Evolutionary conservation across 2,888 invertebrate genomes (phyloP), one percentile per base, ranked within the genome.

Genomic region (Heliconius sara): DNA sequence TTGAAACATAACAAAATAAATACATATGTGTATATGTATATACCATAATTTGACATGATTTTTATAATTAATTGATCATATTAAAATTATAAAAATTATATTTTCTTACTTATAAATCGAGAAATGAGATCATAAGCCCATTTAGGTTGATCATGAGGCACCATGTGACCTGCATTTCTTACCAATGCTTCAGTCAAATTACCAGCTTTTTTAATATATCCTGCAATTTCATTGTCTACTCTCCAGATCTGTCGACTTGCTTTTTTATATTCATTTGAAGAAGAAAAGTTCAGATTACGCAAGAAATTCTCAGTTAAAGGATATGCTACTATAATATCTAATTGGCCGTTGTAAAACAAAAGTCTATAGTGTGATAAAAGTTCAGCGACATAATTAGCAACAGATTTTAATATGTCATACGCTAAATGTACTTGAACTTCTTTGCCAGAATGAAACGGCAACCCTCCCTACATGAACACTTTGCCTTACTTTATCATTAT

Each of bases 141-240:
- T 81, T 94, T 91, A 0, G 96, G 96, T 84, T 96, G 96, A 85
- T 96, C 96, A 74, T 90, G 88, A 0, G 96, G 96, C 3, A 96
- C 96, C 95, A 98, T 97, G 86, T 98, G 98, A 0, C 98, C 98
- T 13, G 98, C 97, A 91, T 97, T 96, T 63, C 97, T 94, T 0
- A 98, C 96, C 83, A 98, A 87, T 1, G 97, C 95, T 86, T 97
- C 97, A 0, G 96, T 96, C 34, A 98, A 91, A 86, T 97, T 97
- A 0, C 96, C 96, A 25, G 96, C 97, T 83, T 94, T 95, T 88
- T 97, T 97, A 2, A 95, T 95, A 90, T 97, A 98, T 0, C 98
- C 98, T 2, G 97, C 98, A 25, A 98, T 90, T 68, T 96, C 96
- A 4, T 91, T 89, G 19, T 89, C 96, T 5, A 97, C 96, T 75